Percentiles rank a stretch among this genome's conserved stretches.
Conservation (phyloP, 1,140 invertebrate genomes). For the Caenorhabditis brenneri region DNA sequence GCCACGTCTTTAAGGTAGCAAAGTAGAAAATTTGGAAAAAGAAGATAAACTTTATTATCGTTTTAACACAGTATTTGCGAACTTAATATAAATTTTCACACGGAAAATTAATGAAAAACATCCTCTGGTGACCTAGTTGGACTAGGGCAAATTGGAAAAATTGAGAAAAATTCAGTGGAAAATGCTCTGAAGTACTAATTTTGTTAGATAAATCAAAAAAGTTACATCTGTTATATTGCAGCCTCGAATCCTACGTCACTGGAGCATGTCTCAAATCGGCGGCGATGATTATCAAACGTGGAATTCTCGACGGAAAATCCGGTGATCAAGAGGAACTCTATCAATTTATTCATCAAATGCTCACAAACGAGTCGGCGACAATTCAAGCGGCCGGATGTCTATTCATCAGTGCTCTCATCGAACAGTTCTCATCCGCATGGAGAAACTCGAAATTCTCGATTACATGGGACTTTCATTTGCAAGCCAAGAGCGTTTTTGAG, state of each 20-base stretch:
- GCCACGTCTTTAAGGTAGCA: slow-evolving; percentile 39
- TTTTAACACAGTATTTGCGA: no score
- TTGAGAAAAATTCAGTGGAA: no score
- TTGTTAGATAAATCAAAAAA: no score
- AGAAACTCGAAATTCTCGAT: slow-evolving; percentile 51
- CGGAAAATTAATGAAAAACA: no score
- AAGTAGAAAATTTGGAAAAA: no score
- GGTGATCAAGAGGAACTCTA: slow-evolving; percentile 46
- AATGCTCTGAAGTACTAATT: no score
- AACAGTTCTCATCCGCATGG: slow-evolving; percentile 55
- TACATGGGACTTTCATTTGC: slow-evolving; percentile 57
- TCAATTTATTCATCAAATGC: slow-evolving; percentile 45
- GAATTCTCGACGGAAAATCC: slow-evolving; percentile 53
- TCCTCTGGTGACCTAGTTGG: no score
- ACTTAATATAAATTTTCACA: no score
- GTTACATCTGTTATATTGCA: slow-evolving; percentile 31
- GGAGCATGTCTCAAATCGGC: slow-evolving; percentile 32
- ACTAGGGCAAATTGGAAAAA: no score
- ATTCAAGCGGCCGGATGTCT: slow-evolving; percentile 52
- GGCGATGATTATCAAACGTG: slow-evolving; percentile 54
- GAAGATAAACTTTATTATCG: no score
- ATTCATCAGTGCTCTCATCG: slow-evolving; percentile 48
- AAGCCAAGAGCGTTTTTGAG: slow-evolving; percentile 53
- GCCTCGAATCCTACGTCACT: slow-evolving; percentile 45
- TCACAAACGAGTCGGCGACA: slow-evolving; percentile 24